Evolutionary conservation across 2,888 invertebrate species (phyloP), one percentile per base, ranked within the genome.

Genomic region (Holacanthella duospinosa): DNA sequence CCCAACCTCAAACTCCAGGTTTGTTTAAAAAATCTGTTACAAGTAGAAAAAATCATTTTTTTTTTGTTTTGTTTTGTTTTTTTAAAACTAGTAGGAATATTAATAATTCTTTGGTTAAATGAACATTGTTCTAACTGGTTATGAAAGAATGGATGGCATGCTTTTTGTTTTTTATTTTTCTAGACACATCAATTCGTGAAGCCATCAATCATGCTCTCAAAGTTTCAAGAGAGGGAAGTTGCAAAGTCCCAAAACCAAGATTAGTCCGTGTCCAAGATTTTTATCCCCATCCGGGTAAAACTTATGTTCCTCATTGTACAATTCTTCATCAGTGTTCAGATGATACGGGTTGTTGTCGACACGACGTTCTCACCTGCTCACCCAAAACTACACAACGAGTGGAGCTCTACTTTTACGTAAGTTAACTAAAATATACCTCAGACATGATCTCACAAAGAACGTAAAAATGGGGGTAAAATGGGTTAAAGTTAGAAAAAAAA

Each of bases 291-390:
- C 81, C 85, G 1, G 82, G 85, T 66, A 88, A 86, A 71, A 82
- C 83, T 25, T 93, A 90, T 79, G 81, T 86, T 74, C 93, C 94
- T 0, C 86, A 87, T 59, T 93, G 92, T 76, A 91, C 91, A 21
- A 83, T 88, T 60, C 79, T 94, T 60, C 88, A 93, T 76, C 84
- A 89, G 67, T 94, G 94, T 77, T 85, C 87, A 16, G 88, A 89
- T 71, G 89, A 90, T 78, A 85, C 89, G 25, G 93, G 93, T 61
- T 94, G 93, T 79, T 94, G 94, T 77, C 80, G 80, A 68, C 82
- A 83, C 66, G 85, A 86, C 66, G 78, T 82, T 0, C 82, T 85
- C 66, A 85, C 86, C 54, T 93, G 93, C 78, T 87, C 86, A 19
- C 87, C 91, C 0, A 86, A 88, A 75, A 82, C 82, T 16, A 85